Evolutionary conservation across 2,797 vertebrate species (phyloP), one percentile per base, ranked within the genome.

Genomic region (Myotis pilosus): DNA sequence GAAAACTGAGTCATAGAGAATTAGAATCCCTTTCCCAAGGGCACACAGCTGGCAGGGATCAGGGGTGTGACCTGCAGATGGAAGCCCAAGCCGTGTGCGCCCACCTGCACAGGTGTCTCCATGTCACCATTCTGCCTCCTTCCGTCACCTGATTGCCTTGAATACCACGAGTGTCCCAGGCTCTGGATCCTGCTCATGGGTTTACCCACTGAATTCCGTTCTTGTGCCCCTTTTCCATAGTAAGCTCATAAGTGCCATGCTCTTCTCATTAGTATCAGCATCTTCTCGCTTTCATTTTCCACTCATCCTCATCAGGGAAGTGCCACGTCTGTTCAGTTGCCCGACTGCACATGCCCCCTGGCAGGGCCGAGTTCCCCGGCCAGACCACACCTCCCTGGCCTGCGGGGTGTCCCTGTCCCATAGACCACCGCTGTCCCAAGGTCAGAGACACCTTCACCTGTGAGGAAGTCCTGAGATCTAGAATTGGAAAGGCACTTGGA

Each of bases 301-400:
- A 36, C 82, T 53, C n/a, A 4, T 33, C 20, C 49, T 92, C 72
- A 0, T 41, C 15, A 23, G 33, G 1, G 16, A 20, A 38, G 38
- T 47, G n/a, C 69, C 41, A 5, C 19, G 25, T 6, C 2, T 0
- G 17, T 1, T n/a, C 0, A 13, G 25, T 5, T 5, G 2, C 20
- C 64, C 17, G 0, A 33, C 47, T 1, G 7, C 74, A 69, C n/a
- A 22, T 22, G 33, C 36, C 68, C 22, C 19, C 20, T 36, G 33
- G 55, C 2, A 0, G 76, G 22, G 2, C 23, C 0, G 33, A 23
- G n/a, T 10, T 0, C 4, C 17, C 44, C 1, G 0, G 7, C 62
- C 22, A 0, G 0, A 0, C 55, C 1, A 2, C 6, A 0, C 4
- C 8, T 7, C 76, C 15, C 17, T 0, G 0, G 4, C 30, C 2